Conservation (phyloP, 2,888 invertebrate genomes). For the Oligia fasciuncula region DNA sequence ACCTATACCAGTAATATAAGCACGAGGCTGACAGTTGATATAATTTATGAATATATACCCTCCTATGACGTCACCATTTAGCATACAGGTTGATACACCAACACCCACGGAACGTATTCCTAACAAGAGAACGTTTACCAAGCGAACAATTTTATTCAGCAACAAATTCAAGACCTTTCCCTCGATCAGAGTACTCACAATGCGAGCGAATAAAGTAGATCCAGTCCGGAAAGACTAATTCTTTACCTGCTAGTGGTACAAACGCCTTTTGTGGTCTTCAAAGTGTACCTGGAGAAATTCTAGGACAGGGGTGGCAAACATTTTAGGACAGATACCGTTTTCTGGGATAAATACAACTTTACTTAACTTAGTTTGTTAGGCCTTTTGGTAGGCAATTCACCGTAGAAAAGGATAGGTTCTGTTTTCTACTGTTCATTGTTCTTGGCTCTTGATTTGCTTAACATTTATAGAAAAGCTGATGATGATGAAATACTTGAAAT, state of each 20-base stretch:
- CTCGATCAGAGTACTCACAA: constrained; percentile 49
- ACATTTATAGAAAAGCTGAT: neutral
- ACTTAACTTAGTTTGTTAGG: too few relatives aligned
- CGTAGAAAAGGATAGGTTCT: neutral
- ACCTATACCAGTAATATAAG: constrained; percentile 6
- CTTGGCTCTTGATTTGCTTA: neutral
- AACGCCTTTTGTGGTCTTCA: constrained; percentile 43
- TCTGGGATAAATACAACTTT: neutral
- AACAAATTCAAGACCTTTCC: constrained; percentile 27
- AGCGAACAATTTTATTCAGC: constrained; percentile 30
- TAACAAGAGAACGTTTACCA: constrained; percentile 20
- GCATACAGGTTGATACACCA: constrained; percentile 16
- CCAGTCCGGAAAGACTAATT: constrained; percentile 52
- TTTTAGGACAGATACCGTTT: neutral
- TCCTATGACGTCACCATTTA: constrained; percentile 16
- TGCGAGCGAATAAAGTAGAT: constrained; percentile 49
- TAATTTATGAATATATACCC: neutral
- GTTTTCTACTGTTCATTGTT: neutral
- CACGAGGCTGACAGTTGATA: neutral
- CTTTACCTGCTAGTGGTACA: constrained; percentile 44
- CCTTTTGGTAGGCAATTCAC: neutral
- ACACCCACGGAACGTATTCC: constrained; percentile 12
- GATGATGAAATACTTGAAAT: too few relatives aligned
- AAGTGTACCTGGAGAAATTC: constrained; percentile 23
- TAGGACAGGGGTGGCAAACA: constrained; percentile 23